Evolutionary conservation across 2,113 vertebrate species (phyloP), one percentile per base, ranked within the genome.

Genomic region (Galbula dea): DNA sequence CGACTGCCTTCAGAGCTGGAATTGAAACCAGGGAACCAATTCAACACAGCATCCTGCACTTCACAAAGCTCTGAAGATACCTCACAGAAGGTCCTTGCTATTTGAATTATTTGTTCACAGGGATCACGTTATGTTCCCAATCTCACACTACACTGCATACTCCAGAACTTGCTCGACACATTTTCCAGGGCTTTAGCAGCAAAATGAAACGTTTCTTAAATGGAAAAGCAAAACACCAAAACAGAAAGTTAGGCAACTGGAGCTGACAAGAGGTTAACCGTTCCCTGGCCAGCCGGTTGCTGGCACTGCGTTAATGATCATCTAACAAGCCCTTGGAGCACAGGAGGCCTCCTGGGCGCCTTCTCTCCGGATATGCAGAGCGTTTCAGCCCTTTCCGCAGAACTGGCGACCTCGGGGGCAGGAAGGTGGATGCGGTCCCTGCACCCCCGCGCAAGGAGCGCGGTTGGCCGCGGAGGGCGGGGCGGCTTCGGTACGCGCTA

Each of bases 261-360:
- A 17, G 1, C 3, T 7, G 46, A 9, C 3, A 11, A 10, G 24
- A 39, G 2, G 3, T 2, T 2, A 8, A 20, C 2, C 0, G 4
- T 2, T 4, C 21, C 5, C 15, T 12, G 10, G 3, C 21, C 3
- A 5, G 13, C 0, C 0, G 8, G 8, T 9, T 20, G 41, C 41
- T 43, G 11, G 15, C 41, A 43, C 41, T 43, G 41, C 15, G 41
- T 43, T 43, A 43, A 43, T 43, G 41, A 43, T 43, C 15, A 43
- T 43, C 11, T 12, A 43, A 43, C 3, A 9, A 18, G 34, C 1
- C 5, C 22, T 19, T 4, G 1, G 15, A 7, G 45, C 27, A n/a
- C 52, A 22, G 5, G 4, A 5, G 46, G 1, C 30, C 15, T 0
- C 39, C 34, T 4, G 6, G 46, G 5, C 13, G 4, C 2, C 5